A percentile compares a stretch with the other conserved stretches of the same genome.
Conservation (phyloP, 2,888 invertebrate species). For the Diarsia rubi region DNA sequence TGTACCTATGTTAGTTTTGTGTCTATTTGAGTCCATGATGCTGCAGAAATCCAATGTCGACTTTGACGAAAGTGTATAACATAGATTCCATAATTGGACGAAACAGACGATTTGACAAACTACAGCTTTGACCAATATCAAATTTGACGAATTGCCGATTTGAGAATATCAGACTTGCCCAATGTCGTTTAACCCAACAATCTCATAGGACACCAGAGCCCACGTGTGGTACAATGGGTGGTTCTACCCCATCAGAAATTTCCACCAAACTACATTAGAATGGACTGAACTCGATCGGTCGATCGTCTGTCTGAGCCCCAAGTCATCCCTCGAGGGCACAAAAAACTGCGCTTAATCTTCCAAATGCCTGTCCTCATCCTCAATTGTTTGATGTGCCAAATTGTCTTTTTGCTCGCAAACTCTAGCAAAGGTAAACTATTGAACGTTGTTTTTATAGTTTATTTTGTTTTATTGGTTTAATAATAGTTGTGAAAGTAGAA, state of each 20-base stretch:
- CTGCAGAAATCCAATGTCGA: neutral
- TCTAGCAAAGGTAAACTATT: slow-evolving; percentile 47
- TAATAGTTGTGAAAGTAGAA: neutral
- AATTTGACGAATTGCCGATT: too few relatives aligned
- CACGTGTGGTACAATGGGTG: neutral
- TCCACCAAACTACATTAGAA: neutral
- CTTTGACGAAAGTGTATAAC: neutral
- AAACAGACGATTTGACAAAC: too few relatives aligned
- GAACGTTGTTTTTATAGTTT: slow-evolving; percentile 36
- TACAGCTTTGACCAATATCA: too few relatives aligned
- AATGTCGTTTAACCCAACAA: too few relatives aligned
- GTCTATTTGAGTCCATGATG: neutral
- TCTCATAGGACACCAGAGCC: neutral
- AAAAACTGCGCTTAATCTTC: slow-evolving; percentile 57
- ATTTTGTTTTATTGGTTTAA: slow-evolving; percentile 25
- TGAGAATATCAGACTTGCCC: too few relatives aligned
- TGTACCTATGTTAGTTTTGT: neutral
- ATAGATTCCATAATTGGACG: too few relatives aligned
- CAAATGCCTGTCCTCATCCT: slow-evolving; percentile 38
- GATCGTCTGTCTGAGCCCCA: slow-evolving; percentile 18
- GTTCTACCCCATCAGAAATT: neutral
- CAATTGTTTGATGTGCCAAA: slow-evolving; percentile 56
- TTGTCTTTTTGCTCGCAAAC: slow-evolving; percentile 53
- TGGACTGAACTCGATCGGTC: neutral
- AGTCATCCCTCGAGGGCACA: slow-evolving; percentile 39